Evolutionary conservation across 2,888 invertebrate genomes (phyloP), one percentile per base, ranked within the genome.

Genomic region (Lepidocyrtoides sp.): DNA sequence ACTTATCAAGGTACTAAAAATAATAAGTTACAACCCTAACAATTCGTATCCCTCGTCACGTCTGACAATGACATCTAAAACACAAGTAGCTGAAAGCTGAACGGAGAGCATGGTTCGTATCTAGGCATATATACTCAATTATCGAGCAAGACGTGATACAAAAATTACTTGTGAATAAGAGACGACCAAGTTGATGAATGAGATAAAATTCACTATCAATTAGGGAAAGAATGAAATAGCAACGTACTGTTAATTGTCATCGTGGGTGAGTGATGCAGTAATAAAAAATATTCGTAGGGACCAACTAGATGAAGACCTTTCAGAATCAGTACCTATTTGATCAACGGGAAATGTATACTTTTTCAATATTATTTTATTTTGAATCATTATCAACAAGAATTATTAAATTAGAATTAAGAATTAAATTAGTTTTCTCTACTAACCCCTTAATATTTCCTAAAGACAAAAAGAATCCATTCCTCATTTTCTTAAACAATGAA

Each of bases 161-260:
- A 48, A 32, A n/a, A n/a, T n/a, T n/a, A 20, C 41, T 44, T 51
- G 77, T 77, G 51, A 48, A 48, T 17, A 48, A 0, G 17, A 51
- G 83, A 83, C 48, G 41, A 41, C 44, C 57, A 44, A 7, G 44
- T 26, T 36, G 82, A 60, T 82, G 57, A 54, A 36, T 57, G 79
- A 79, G 77, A 57, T 29, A 29, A 17, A 57, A 36, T 44, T 63
- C 82, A 41, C 57, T 14, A 26, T 63, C 82, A 82, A 23, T 32
- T 54, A 57, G 79, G 79, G n/a, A 57, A 26, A 66, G 63, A 63
- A 8, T 63, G 69, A 69, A 88, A 81, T 51, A 79, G 17, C 88
- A 88, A 81, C 54, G 88, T 41, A 88, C 88, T 88, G 48, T 81
- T 88, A 81, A 88, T 81, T 88, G 69, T 51, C 54, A 51, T 81